A percentile compares a stretch with the other conserved stretches of the same genome.
Evolutionary conservation across 2,888 invertebrate species (phyloP).

Genomic region (Gibbula magus): DNA sequence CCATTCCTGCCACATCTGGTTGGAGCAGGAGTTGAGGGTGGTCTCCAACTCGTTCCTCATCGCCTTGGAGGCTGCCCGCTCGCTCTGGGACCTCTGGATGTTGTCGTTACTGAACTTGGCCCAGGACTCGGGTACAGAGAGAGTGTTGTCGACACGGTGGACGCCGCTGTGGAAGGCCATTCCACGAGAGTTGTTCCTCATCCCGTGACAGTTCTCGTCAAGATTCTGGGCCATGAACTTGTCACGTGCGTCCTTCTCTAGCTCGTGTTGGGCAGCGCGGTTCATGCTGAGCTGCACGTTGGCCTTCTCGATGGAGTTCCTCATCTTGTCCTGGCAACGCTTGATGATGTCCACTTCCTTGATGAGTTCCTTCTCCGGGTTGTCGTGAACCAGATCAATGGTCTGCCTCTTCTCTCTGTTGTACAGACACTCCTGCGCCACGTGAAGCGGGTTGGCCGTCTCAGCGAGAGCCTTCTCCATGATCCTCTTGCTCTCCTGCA

Average conservation of each 20-base stretch:
- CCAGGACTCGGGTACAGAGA: conserved; percentile 74
- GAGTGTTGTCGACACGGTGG: conserved; percentile 72
- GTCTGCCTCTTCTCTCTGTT: conserved; percentile 92
- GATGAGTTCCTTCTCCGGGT: conserved; percentile 89
- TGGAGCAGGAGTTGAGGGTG: conserved; percentile 69
- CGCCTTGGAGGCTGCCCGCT: conserved; percentile 71
- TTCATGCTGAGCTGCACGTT: conserved; percentile 74
- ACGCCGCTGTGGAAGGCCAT: conserved; percentile 74
- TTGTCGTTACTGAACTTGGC: conserved; percentile 74
- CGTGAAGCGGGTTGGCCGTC: conserved; percentile 92
- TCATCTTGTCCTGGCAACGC: conserved; percentile 86
- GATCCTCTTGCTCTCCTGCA: conserved; percentile 84
- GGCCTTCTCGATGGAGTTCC: conserved; percentile 78
- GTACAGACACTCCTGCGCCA: conserved; percentile 95
- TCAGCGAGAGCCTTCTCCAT: conserved; percentile 85
- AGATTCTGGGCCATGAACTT: conserved; percentile 85
- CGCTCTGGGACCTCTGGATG: conserved; percentile 73
- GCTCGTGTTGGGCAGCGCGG: conserved; percentile 81
- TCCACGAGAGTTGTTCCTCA: conserved; percentile 73
- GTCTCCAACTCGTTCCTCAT: conserved; percentile 68
- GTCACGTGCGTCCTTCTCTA: conserved; percentile 91
- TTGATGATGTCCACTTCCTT: conserved; percentile 89
- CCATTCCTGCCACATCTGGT: conserved; percentile 74
- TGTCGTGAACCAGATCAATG: conserved; percentile 92
- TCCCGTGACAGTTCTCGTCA: conserved; percentile 70